Percentiles rank a stretch among this genome's conserved stretches.
These are phyloP conservation scores for Fregetta grallaria DNA, from an alignment of 2,113 vertebrate genomes.

Conservation along the genomic window DNA sequence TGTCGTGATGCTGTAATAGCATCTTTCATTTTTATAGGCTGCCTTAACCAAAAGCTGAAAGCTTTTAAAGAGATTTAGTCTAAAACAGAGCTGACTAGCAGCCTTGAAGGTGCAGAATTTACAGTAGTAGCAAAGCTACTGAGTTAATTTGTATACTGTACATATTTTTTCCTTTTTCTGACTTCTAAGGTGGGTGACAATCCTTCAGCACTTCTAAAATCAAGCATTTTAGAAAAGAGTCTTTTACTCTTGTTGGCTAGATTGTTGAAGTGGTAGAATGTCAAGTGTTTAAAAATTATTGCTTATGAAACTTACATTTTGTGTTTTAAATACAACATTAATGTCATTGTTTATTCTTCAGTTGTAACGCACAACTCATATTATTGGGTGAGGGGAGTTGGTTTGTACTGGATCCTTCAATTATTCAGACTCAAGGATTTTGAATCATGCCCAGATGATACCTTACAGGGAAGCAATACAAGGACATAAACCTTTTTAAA, in stretches of 20 bases:
- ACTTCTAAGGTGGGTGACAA: background rate
- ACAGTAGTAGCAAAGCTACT: background rate
- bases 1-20: background rate
- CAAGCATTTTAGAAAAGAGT: too few relatives aligned
- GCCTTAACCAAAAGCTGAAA: background rate
- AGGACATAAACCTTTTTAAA: background rate
- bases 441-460: background rate
- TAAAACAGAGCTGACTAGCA: background rate
- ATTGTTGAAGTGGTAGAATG: background rate
- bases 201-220: background rate
- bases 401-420: background rate
- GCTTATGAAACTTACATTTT: background rate
- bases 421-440: background rate
- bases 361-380: background rate
- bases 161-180: background rate
- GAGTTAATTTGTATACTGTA: background rate
- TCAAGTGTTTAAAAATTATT: background rate
- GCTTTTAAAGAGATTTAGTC: background rate
- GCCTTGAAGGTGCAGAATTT: background rate
- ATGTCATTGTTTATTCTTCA: background rate
- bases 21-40: background rate
- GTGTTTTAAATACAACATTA: background rate
- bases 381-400: background rate
- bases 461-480: background rate
- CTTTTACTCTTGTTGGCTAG: background rate